phyloP scores from a whole-genome alignment of 2,797 vertebrate genomes.

The Synanceia verrucosa region DNA sequence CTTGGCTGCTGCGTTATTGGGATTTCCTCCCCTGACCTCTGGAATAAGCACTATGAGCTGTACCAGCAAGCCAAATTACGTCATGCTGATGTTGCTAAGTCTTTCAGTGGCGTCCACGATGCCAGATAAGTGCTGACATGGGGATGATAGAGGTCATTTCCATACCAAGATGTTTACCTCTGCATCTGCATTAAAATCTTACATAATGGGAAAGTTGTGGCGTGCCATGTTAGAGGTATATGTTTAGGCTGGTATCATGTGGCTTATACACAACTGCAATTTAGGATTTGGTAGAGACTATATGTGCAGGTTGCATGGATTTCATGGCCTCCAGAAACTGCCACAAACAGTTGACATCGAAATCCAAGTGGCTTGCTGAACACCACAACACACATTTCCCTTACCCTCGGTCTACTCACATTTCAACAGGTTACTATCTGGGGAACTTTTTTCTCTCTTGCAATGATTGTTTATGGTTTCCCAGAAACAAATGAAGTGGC shows the following conservation, averaged over 20 bases:
- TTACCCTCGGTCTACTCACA: no score
- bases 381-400: no score
- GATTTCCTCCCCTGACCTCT: constrained; percentile 72
- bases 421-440: neutral
- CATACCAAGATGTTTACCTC: neutral
- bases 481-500: neutral
- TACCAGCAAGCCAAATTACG: neutral
- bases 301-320: neutral
- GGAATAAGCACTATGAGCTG: constrained; percentile 69
- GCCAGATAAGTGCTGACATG: neutral
- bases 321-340: neutral
- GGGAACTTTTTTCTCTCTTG: neutral
- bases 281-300: neutral
- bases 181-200: neutral
- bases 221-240: no score
- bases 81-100: neutral
- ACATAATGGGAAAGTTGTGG: no score
- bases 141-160: neutral
- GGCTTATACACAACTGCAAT: neutral
- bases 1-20: constrained; percentile 93
- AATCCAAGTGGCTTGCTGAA: no score
- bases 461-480: neutral
- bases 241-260: neutral
- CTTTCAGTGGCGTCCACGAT: neutral
- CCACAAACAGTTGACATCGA: no score